Conservation (phyloP, 2,113 vertebrate genomes). For the Toxotes jaculatrix region DNA sequence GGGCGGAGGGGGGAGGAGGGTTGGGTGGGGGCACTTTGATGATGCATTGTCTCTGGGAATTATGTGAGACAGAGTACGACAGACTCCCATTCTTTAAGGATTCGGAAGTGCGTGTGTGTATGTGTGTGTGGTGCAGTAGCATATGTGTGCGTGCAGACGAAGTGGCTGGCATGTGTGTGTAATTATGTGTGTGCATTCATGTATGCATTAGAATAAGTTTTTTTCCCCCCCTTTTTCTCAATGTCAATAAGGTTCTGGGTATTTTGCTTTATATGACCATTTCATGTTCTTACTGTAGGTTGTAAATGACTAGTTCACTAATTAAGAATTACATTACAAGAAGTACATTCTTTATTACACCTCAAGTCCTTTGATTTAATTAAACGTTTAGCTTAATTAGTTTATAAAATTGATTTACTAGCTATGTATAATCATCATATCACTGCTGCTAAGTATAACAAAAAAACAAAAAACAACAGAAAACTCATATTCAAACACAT, state of each 20-base stretch:
- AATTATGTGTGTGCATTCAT: not conserved
- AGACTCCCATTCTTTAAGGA: slow-evolving; percentile 61
- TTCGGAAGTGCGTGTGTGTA: slow-evolving; percentile 34
- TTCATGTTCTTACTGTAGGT: no score
- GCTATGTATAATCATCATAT: no score
- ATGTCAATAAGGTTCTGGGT: not conserved
- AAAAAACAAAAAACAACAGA: not conserved
- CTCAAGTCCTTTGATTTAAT: no score
- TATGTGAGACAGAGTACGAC: slow-evolving; percentile 70
- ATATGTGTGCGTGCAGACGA: not conserved
- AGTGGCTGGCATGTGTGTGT: not conserved
- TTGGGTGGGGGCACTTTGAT: slow-evolving; percentile 59
- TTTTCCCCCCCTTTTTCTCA: not conserved
- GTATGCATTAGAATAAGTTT: not conserved
- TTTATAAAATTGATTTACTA: no score
- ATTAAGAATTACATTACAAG: no score
- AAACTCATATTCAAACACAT: no score
- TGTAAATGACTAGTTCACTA: not conserved
- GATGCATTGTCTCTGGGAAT: slow-evolving; percentile 76
- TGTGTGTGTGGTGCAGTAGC: no score
- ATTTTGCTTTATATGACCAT: no score
- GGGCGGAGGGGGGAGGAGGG: not conserved
- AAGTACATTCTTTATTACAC: no score
- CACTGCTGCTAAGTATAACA: no score
- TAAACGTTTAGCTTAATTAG: no score